Percentiles rank a stretch among this genome's conserved stretches.
These are phyloP conservation scores for Protula sp. DNA, from an alignment of 2,888 invertebrate genomes.

Conservation along the genomic window DNA sequence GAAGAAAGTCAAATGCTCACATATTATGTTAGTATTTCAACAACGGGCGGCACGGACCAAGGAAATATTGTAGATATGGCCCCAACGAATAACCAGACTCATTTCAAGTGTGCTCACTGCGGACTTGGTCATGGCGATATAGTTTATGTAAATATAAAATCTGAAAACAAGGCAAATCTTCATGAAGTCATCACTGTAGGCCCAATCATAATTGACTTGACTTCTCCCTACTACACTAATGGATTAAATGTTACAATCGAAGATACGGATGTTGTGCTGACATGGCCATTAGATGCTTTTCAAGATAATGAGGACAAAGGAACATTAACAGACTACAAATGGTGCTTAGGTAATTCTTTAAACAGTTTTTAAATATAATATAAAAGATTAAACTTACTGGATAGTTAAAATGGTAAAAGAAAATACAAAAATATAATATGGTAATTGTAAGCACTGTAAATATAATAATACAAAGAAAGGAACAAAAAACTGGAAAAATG, in stretches of 20 bases:
- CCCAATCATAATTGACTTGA: neutral
- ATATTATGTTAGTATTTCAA: neutral
- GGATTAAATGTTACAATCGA: neutral
- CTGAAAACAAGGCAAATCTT: neutral
- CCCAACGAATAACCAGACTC: neutral
- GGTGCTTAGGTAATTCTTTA: too few relatives aligned
- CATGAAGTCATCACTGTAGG: neutral
- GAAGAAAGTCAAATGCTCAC: neutral
- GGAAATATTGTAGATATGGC: neutral
- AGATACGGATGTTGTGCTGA: neutral
- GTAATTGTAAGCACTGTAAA: too few relatives aligned
- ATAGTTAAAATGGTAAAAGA: too few relatives aligned
- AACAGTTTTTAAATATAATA: too few relatives aligned
- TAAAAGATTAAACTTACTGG: too few relatives aligned
- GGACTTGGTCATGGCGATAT: neutral
- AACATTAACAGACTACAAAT: too few relatives aligned
- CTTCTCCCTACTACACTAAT: neutral
- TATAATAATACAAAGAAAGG: too few relatives aligned
- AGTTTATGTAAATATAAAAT: neutral
- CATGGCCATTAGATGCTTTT: neutral
- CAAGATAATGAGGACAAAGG: neutral
- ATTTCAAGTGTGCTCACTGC: neutral
- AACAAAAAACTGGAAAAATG: too few relatives aligned
- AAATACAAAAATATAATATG: too few relatives aligned
- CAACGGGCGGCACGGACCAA: neutral